Base-by-base conservation (phyloP, 2,888 invertebrate genomes). In the Pyrocoelia pectoralis region DNA sequence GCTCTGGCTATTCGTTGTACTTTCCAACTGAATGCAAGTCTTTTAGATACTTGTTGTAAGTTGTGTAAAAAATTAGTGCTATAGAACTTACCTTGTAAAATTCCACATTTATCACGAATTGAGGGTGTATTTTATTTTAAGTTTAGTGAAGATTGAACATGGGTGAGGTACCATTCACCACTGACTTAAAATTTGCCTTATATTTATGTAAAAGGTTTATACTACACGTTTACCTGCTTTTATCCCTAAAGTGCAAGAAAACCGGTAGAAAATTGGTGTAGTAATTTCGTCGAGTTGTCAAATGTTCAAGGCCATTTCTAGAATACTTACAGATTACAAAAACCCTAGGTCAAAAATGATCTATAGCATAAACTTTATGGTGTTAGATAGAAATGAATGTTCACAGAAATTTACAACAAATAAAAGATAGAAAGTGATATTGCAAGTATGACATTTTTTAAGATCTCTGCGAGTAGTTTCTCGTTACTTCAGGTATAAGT, bases 201-300 rank as follows among this genome's bases (percentile, higher is more conserved):
- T 24, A 13, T 50, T 50, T 50, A 46, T 46, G 46, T 62, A 53
- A 56, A 51, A 56, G 41, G 41, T 54, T 29, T 14, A 56, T 33
- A 5, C 40, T 29, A 55, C 46, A 28, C 53, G 57, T 63, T 63
- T 63, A 63, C 63, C 63, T 63, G 63, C 58, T 61, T 50, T 12
- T 29, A 49, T 40, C 61, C 55, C 50, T 49, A 51, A 17, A 38
- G 33, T 33, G 29, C 48, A 50, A 13, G 29, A 12, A 19, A 12
- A 50, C 28, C 49, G 12, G 49, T 24, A 29, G 29, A 50, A 19
- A 50, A 29, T 50, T 28, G 33, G 33, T 33, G 29, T 28, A 50
- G 50, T 29, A 50, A 29, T 50, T 50, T 28, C 12, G 9, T 46
- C 41, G 2, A 46, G 17, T 15, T 46, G 46, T 17, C 46, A 46